Evolutionary conservation across 2,888 invertebrate species (phyloP).

Genomic region (Capitulum mitella): DNA sequence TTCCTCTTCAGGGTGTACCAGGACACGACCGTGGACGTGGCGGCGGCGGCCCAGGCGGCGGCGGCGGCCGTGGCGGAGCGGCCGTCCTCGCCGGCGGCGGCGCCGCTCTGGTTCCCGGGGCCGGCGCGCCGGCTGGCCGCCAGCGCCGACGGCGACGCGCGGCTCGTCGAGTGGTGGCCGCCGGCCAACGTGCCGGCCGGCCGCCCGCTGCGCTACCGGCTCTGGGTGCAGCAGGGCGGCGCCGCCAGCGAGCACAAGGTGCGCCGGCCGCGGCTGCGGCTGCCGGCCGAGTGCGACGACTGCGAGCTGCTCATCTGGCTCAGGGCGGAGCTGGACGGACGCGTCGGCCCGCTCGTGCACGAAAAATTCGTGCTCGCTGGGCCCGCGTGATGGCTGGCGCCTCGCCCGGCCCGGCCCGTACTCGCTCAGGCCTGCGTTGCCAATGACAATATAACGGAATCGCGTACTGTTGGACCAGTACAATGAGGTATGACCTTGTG

Average conservation of each 20-base stretch:
- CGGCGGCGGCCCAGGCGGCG: not conserved
- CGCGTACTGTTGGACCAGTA: too few species aligned
- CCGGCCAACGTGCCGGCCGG: not conserved
- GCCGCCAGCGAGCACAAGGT: not conserved
- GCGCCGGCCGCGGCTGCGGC: not conserved
- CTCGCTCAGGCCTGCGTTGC: too few species aligned
- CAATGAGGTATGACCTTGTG: too few species aligned
- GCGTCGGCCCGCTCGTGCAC: not conserved
- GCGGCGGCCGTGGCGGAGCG: not conserved
- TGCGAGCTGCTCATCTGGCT: not conserved
- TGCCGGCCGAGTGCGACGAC: not conserved
- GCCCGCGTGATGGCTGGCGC: not conserved
- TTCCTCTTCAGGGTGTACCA: constrained; percentile 50
- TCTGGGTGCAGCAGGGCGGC: not conserved
- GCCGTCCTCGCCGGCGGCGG: not conserved
- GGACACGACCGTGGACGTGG: constrained; percentile 45
- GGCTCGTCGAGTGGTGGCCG: not conserved
- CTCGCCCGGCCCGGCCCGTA: too few species aligned
- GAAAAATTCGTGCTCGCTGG: not conserved
- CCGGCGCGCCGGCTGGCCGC: not conserved
- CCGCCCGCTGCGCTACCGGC: not conserved
- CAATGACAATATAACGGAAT: too few species aligned
- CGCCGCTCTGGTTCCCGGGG: constrained; percentile 4
- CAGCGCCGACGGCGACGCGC: not conserved
- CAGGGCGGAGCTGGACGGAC: not conserved